Evolutionary conservation across 2,797 vertebrate genomes (phyloP).

Genomic region (Meda fulgida): DNA sequence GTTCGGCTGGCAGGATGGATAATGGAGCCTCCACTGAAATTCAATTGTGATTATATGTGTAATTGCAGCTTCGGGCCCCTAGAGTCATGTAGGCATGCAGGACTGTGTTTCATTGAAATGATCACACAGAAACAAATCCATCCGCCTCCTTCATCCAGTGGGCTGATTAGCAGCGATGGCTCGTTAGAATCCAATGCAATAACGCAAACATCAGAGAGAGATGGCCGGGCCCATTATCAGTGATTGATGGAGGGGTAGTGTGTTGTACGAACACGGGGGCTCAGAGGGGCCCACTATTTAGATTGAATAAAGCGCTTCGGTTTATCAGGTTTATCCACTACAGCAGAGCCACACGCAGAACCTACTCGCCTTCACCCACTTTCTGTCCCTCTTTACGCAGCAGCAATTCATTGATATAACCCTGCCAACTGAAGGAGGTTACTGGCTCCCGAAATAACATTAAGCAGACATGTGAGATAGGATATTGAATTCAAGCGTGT

Average conservation of each 20-base stretch:
- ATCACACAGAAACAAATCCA: constrained; percentile 71
- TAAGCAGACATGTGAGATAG: constrained; percentile 71
- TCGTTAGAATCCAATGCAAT: constrained; percentile 98
- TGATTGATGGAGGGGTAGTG: constrained; percentile 95
- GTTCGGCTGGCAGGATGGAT: constrained; percentile 71
- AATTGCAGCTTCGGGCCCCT: constrained; percentile 91
- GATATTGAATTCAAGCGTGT: constrained; percentile 79
- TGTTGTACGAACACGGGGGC: constrained; percentile 83
- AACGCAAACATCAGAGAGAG: constrained; percentile 98
- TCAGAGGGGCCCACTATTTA: constrained; percentile 95
- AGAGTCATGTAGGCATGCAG: constrained; percentile 90
- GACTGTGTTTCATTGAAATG: constrained; percentile 90
- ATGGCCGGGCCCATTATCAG: constrained; percentile 95
- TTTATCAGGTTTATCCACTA: constrained; percentile 96
- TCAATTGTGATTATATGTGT: constrained; percentile 91
- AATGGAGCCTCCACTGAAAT: constrained; percentile 88
- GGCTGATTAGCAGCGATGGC: constrained; percentile 94
- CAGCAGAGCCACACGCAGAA: constrained; percentile 68
- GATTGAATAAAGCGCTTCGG: constrained; percentile 94
- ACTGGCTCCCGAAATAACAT: constrained; percentile 66
- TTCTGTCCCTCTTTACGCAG: constrained; percentile 84
- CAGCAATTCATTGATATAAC: constrained; percentile 90
- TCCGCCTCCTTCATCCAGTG: constrained; percentile 85
- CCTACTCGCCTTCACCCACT: constrained; percentile 76
- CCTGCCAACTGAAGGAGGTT: constrained; percentile 71